Evolutionary conservation across 2,113 vertebrate genomes (phyloP).

Genomic region (Sakesphorus luctuosus): DNA sequence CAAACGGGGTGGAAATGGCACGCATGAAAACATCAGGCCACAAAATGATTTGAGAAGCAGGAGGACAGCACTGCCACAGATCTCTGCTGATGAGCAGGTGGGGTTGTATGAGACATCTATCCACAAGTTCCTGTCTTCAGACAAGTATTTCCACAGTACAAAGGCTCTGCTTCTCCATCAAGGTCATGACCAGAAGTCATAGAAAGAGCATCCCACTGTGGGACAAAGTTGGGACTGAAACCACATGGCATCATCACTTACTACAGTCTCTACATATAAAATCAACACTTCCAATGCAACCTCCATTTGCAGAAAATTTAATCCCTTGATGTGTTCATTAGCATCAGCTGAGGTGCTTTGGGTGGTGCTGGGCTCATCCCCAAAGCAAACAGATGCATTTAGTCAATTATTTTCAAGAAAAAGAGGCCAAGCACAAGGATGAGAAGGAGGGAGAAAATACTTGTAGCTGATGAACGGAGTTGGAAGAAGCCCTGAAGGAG

Average conservation of each 20-base stretch:
- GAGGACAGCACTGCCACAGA: not conserved
- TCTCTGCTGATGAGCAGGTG: not conserved
- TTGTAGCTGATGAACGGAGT: accelerated
- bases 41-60: not conserved
- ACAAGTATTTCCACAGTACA: not conserved
- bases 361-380: not conserved
- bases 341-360: not conserved
- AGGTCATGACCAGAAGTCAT: not conserved
- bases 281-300: accelerated
- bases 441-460: not conserved
- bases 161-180: not conserved
- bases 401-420: not conserved
- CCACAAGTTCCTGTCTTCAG: not conserved
- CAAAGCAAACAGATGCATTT: not conserved
- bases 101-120: not conserved
- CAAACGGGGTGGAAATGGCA: not conserved
- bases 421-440: not conserved
- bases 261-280: accelerated
- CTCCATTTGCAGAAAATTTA: not conserved
- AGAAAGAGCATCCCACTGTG: not conserved
- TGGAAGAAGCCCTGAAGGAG: not conserved
- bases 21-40: not conserved
- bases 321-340: not conserved
- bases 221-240: not conserved
- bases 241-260: accelerated